phyloP scores from a whole-genome alignment of 2,797 vertebrate species.

The Eulemur mongoz region DNA sequence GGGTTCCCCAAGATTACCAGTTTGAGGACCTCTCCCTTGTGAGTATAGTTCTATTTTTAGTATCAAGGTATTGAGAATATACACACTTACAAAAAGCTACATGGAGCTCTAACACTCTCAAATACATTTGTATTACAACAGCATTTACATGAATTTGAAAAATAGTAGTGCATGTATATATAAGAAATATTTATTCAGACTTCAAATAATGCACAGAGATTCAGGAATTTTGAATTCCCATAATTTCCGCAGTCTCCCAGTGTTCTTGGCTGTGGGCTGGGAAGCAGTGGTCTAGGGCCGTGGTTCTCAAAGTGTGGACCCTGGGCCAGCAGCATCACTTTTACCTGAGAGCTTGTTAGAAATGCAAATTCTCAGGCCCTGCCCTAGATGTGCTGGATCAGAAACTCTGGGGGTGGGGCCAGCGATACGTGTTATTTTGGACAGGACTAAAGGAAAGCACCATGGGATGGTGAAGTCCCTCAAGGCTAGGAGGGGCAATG shows the following conservation, averaged over 20 bases:
- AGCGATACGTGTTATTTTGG: neutral
- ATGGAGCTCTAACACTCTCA: neutral
- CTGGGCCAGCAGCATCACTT: neutral
- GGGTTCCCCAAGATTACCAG: neutral
- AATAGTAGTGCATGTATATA: neutral
- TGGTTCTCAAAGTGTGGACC: neutral
- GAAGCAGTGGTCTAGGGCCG: neutral
- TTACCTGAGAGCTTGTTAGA: neutral
- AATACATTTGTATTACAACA: neutral
- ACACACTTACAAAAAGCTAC: neutral
- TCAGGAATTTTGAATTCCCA: neutral
- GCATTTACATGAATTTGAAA: neutral
- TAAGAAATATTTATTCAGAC: slow-evolving; percentile 34
- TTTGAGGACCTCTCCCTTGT: neutral
- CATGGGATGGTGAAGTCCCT: neutral
- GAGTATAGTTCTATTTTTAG: neutral
- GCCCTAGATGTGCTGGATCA: neutral
- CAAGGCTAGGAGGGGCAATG: neutral
- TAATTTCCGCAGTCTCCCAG: neutral
- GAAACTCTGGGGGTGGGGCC: neutral
- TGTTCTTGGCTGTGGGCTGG: neutral
- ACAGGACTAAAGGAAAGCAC: neutral
- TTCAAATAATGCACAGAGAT: neutral
- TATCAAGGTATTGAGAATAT: neutral
- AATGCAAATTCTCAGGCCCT: neutral